Percentiles rank a stretch among this genome's conserved stretches.
Evolutionary conservation across 2,797 vertebrate species (phyloP).

Genomic region (Holocentrus rufus): DNA sequence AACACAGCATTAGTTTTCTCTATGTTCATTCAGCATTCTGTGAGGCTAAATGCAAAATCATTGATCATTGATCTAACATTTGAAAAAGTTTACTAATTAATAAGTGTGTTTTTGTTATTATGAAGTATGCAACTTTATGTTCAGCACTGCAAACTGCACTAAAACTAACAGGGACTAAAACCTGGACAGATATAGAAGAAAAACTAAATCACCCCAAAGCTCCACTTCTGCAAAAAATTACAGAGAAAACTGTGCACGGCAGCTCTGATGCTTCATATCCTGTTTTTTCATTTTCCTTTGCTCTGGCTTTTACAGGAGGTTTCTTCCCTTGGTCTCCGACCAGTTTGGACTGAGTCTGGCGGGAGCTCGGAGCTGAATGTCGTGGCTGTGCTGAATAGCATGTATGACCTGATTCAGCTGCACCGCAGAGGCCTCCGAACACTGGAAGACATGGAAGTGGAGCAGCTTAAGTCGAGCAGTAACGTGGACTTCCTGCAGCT

Average conservation of each 20-base stretch:
- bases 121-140: not conserved
- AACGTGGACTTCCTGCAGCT: slow-evolving; percentile 88
- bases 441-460: slow-evolving; percentile 91
- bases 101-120: too few relatives aligned
- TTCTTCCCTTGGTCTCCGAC: slow-evolving; percentile 88
- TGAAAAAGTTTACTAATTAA: too few relatives aligned
- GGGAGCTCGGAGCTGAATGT: slow-evolving; percentile 80
- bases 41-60: too few relatives aligned
- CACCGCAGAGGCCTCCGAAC: slow-evolving; percentile 86
- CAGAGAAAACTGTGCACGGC: too few relatives aligned
- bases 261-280: not conserved
- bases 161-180: too few relatives aligned
- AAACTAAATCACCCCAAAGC: too few relatives aligned
- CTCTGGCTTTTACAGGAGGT: slow-evolving; percentile 83
- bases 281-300: not conserved
- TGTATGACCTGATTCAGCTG: slow-evolving; percentile 91
- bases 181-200: too few relatives aligned
- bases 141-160: not conserved
- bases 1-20: too few relatives aligned
- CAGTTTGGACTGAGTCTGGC: slow-evolving; percentile 82
- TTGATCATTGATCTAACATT: too few relatives aligned
- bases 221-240: too few relatives aligned
- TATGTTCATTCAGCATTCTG: too few relatives aligned
- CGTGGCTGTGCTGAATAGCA: slow-evolving; percentile 88
- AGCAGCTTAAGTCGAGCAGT: slow-evolving; percentile 89